Percentiles rank a stretch among this genome's conserved stretches.
phyloP scores from a whole-genome alignment of 2,888 invertebrate species.

The Caradrina clavipalpis region DNA sequence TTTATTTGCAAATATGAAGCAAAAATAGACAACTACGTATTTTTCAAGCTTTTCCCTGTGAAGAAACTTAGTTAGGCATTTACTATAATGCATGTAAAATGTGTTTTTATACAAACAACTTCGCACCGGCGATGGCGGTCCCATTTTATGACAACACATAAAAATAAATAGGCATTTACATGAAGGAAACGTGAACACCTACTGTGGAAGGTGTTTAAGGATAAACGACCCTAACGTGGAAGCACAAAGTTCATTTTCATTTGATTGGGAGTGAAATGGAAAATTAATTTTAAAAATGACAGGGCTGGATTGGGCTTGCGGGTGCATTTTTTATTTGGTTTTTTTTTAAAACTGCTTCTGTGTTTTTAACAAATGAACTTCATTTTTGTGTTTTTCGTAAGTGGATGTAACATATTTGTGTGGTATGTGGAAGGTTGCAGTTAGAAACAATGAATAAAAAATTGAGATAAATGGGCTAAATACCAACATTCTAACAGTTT shows the following conservation, averaged over 20 bases:
- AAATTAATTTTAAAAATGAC: conserved; percentile 62
- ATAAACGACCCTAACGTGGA: conserved; percentile 20
- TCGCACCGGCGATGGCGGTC: conserved; percentile 34
- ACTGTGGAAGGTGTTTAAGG: conserved; percentile 2
- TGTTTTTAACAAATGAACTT: not conserved
- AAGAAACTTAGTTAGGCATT: conserved; percentile 52
- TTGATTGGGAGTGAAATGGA: not conserved
- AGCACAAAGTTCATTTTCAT: conserved; percentile 33
- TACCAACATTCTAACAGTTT: too few species aligned
- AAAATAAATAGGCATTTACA: conserved; percentile 61
- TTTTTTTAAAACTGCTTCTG: not conserved
- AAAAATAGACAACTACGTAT: conserved; percentile 11
- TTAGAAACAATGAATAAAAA: not conserved
- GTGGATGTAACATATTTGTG: not conserved
- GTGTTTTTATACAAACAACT: conserved; percentile 63
- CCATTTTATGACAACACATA: conserved; percentile 57
- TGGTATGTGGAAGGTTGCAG: not conserved
- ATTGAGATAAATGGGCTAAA: too few species aligned
- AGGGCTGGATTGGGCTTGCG: conserved; percentile 26
- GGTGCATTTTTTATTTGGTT: not conserved
- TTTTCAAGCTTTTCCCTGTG: conserved; percentile 5
- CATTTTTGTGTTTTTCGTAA: not conserved
- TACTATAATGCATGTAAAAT: conserved; percentile 60
- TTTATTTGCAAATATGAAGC: conserved; percentile 31
- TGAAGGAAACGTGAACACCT: conserved; percentile 48